A percentile compares a stretch with the other conserved stretches of the same genome.
phyloP scores from a whole-genome alignment of 1,140 invertebrate genomes.

The Drosophila subobscura region DNA sequence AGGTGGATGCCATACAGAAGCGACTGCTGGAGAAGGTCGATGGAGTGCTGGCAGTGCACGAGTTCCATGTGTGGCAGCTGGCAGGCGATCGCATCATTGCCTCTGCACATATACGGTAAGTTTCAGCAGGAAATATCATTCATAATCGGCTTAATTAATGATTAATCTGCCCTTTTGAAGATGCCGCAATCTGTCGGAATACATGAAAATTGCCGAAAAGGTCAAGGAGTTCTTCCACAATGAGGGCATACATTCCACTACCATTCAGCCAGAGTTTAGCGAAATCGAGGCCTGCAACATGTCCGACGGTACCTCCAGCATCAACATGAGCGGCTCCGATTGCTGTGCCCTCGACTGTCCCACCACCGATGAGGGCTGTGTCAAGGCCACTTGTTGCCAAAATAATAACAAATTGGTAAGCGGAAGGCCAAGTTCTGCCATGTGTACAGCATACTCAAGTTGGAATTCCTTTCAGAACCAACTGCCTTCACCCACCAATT shows the following conservation, averaged over 20 bases:
- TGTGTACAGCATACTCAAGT: too few species aligned
- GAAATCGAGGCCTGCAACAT: constrained; percentile 85
- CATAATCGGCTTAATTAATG: not conserved
- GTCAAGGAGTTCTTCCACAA: constrained; percentile 98
- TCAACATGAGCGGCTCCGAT: constrained; percentile 84
- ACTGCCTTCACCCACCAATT: constrained; percentile 89
- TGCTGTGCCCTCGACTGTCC: constrained; percentile 94
- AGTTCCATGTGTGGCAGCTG: constrained; percentile 97
- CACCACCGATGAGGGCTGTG: constrained; percentile 91
- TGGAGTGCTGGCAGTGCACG: constrained; percentile 95
- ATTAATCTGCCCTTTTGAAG: constrained; percentile 79
- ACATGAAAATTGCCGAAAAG: constrained; percentile 96
- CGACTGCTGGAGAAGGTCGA: constrained; percentile 93
- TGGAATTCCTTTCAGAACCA: constrained; percentile 85
- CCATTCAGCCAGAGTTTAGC: constrained; percentile 97
- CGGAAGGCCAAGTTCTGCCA: too few species aligned
- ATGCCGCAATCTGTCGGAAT: constrained; percentile 93
- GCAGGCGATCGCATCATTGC: constrained; percentile 96
- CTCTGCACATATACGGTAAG: constrained; percentile 94
- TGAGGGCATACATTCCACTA: constrained; percentile 92
- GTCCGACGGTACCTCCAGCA: constrained; percentile 81
- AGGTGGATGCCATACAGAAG: constrained; percentile 94
- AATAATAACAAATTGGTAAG: constrained; percentile 82
- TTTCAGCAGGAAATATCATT: not conserved
- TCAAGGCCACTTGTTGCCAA: constrained; percentile 92